phyloP scores from a whole-genome alignment of 2,797 vertebrate genomes.

The Siniperca undulata region DNA sequence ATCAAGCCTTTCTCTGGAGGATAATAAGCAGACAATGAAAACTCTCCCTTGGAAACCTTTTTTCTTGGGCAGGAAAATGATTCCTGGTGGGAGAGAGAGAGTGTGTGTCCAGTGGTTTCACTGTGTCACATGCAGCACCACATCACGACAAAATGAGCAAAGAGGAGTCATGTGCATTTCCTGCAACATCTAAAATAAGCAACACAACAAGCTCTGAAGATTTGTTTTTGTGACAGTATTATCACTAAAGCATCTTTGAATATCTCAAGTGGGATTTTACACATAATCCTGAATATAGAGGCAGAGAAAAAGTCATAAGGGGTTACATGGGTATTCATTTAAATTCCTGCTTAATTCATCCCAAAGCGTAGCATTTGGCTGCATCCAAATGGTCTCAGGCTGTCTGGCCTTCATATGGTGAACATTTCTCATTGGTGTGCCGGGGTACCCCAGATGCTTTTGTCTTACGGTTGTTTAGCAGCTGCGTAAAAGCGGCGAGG shows the following conservation, averaged over 20 bases:
- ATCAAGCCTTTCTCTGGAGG: constrained; percentile 68
- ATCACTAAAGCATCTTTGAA: not conserved
- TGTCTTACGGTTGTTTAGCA: constrained; percentile 87
- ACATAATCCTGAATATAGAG: constrained; percentile 22
- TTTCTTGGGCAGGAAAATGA: constrained; percentile 51
- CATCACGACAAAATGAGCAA: constrained; percentile 50
- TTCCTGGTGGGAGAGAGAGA: constrained; percentile 45
- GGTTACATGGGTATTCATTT: constrained; percentile 58
- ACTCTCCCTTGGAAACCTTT: constrained; percentile 67
- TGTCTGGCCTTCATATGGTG: constrained; percentile 81
- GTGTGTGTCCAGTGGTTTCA: constrained; percentile 40
- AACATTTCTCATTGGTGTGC: constrained; percentile 84
- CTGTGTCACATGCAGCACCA: constrained; percentile 64
- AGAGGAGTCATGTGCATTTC: constrained; percentile 65
- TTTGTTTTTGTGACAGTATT: constrained; percentile 13
- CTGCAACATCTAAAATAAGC: constrained; percentile 40
- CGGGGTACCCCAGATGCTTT: constrained; percentile 88
- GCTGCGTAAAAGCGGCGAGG: constrained; percentile 83
- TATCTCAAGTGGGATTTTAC: constrained; percentile 24
- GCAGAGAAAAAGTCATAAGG: constrained; percentile 34
- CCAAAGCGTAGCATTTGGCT: constrained; percentile 61
- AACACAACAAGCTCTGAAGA: constrained; percentile 29
- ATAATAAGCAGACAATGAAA: constrained; percentile 73
- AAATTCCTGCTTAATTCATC: constrained; percentile 65
- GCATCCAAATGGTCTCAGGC: constrained; percentile 70